phyloP scores from a whole-genome alignment of 2,888 invertebrate genomes.

The Zeuzera pyrina region DNA sequence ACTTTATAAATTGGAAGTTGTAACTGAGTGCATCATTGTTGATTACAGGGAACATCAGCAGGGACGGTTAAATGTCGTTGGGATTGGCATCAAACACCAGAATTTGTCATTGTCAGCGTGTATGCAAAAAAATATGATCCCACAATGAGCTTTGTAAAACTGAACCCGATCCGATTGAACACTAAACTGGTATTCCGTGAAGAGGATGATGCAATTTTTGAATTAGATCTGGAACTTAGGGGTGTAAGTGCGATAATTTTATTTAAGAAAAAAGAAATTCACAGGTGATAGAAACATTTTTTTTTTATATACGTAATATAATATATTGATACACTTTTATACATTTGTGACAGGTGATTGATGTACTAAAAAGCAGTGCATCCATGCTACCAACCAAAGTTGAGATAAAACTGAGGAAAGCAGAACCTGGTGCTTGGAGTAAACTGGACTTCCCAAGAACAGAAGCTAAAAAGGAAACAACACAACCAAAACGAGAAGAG shows the following conservation, averaged over 20 bases:
- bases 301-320: neutral
- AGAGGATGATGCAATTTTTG: constrained; percentile 79
- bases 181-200: constrained; percentile 85
- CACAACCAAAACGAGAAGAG: constrained; percentile 19
- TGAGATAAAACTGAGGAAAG: constrained; percentile 92
- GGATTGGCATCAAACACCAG: constrained; percentile 96
- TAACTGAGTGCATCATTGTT: neutral
- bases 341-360: constrained; percentile 76
- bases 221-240: constrained; percentile 83
- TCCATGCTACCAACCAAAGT: constrained; percentile 92
- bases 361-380: constrained; percentile 79
- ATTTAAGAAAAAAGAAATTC: neutral
- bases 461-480: constrained; percentile 27
- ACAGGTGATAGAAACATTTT: neutral
- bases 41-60: constrained; percentile 65
- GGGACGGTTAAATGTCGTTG: constrained; percentile 82
- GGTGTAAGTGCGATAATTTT: constrained; percentile 74
- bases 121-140: constrained; percentile 94
- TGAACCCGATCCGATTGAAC: constrained; percentile 87
- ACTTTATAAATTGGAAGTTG: neutral
- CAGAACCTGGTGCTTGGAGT: constrained; percentile 87
- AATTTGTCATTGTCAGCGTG: constrained; percentile 87
- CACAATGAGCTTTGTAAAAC: constrained; percentile 79
- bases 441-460: constrained; percentile 78
- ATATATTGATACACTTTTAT: neutral